phyloP scores from a whole-genome alignment of 2,797 vertebrate species.

The Mormyrops attenuatus region DNA sequence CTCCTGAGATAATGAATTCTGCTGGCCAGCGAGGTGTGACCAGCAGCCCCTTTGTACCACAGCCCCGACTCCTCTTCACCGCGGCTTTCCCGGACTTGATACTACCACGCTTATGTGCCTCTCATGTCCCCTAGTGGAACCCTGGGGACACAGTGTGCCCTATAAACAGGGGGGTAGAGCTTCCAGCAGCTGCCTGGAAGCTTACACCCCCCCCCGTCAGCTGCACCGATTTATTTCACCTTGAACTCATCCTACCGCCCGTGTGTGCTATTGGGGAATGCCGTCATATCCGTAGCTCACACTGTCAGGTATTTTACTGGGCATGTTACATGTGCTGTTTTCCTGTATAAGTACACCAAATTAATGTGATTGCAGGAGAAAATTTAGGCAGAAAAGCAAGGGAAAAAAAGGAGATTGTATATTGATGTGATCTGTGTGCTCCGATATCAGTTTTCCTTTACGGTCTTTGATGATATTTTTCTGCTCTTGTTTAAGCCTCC shows the following conservation, averaged over 20 bases:
- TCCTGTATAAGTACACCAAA: not conserved
- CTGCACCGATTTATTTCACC: not conserved
- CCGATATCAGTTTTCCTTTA: not conserved
- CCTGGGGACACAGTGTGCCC: not conserved
- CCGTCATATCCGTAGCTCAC: not conserved
- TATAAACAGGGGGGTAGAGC: not conserved
- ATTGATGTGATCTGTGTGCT: not conserved
- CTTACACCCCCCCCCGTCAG: not conserved
- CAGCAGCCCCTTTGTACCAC: not conserved
- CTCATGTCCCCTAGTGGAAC: not conserved
- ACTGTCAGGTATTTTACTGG: not conserved
- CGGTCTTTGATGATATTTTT: not conserved
- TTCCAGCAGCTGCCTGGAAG: not conserved
- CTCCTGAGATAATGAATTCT: not conserved
- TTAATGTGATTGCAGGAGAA: not conserved
- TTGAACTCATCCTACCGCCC: not conserved
- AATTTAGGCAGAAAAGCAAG: not conserved
- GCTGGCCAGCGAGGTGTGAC: not conserved
- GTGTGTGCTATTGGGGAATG: not conserved
- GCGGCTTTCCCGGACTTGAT: not conserved
- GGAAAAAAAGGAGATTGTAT: too few species aligned
- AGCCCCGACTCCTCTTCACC: not conserved
- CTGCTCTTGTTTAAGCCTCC: not conserved
- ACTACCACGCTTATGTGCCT: not conserved
- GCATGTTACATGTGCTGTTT: not conserved